Conservation (phyloP, 2,888 invertebrate species). For the Phaedon cochleariae region DNA sequence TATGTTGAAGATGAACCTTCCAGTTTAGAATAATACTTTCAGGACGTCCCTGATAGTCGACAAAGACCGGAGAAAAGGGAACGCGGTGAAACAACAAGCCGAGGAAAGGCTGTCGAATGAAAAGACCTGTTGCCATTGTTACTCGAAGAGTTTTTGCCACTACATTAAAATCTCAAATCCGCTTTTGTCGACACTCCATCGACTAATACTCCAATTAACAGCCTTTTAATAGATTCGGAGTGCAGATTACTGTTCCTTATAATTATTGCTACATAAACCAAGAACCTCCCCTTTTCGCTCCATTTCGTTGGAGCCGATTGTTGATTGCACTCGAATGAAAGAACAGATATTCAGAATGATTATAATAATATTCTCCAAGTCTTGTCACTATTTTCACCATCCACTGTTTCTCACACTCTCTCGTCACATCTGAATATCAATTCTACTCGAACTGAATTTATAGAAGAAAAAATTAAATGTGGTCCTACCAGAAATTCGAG, state of each 20-base stretch:
- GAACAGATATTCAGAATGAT: too few relatives aligned
- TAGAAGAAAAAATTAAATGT: too few relatives aligned
- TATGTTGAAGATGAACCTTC: too few relatives aligned
- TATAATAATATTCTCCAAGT: too few relatives aligned
- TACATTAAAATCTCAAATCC: conserved; percentile 16
- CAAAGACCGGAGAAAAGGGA: background rate
- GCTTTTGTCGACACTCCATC: background rate
- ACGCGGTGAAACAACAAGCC: conserved; percentile 12
- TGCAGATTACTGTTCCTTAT: conserved; percentile 5
- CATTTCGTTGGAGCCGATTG: background rate
- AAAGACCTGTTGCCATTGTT: conserved; percentile 24
- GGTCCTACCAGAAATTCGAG: too few relatives aligned
- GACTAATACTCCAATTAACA: conserved; percentile 22
- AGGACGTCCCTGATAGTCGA: conserved; percentile 12
- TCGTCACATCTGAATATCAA: too few relatives aligned
- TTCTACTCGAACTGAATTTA: too few relatives aligned
- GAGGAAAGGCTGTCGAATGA: conserved; percentile 5
- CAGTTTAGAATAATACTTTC: conserved; percentile 6
- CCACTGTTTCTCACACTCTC: too few relatives aligned
- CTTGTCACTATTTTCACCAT: too few relatives aligned
- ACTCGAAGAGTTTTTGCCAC: conserved; percentile 9
- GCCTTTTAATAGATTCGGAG: conserved; percentile 2
- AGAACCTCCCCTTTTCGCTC: background rate
- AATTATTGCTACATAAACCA: conserved; percentile 7
- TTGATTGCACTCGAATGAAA: background rate